phyloP scores from a whole-genome alignment of 2,113 vertebrate species.

The Perccottus glenii region DNA sequence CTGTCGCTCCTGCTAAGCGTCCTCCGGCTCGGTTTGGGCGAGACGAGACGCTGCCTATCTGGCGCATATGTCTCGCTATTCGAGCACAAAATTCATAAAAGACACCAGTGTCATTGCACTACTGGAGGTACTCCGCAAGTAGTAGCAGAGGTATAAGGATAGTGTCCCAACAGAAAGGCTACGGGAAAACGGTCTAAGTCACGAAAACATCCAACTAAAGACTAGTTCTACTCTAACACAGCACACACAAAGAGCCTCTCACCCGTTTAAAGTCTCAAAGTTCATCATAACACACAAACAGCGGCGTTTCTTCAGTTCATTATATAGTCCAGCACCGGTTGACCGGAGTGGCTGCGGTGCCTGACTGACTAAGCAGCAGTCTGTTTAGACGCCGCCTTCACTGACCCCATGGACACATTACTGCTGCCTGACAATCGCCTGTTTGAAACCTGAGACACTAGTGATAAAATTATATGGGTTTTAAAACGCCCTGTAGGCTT shows the following conservation, averaged over 20 bases:
- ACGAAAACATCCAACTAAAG: neutral
- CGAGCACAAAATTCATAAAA: slow-evolving; percentile 36
- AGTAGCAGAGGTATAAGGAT: neutral
- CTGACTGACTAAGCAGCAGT: neutral
- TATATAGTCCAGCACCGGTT: neutral
- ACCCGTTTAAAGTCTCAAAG: slow-evolving; percentile 35
- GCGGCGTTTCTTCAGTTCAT: slow-evolving; percentile 30
- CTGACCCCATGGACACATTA: neutral
- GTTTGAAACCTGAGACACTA: neutral
- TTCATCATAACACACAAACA: slow-evolving; percentile 36
- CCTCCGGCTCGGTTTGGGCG: slow-evolving; percentile 23
- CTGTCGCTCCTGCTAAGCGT: neutral
- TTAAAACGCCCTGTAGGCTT: no score
- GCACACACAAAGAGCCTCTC: slow-evolving; percentile 36
- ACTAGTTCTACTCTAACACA: slow-evolving; percentile 44
- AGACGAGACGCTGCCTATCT: slow-evolving; percentile 45
- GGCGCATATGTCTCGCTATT: slow-evolving; percentile 53
- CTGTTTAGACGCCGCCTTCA: slow-evolving; percentile 45
- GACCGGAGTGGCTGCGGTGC: neutral
- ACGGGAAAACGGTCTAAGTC: neutral
- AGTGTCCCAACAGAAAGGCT: neutral
- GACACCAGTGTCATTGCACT: slow-evolving; percentile 50
- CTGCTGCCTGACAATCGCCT: no score
- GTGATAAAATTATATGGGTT: no score
- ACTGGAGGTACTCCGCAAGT: neutral